Evolutionary conservation across 1,140 invertebrate genomes (phyloP), one percentile per base, ranked within the genome.

Genomic region (Carcinoscorpius rotundicauda): DNA sequence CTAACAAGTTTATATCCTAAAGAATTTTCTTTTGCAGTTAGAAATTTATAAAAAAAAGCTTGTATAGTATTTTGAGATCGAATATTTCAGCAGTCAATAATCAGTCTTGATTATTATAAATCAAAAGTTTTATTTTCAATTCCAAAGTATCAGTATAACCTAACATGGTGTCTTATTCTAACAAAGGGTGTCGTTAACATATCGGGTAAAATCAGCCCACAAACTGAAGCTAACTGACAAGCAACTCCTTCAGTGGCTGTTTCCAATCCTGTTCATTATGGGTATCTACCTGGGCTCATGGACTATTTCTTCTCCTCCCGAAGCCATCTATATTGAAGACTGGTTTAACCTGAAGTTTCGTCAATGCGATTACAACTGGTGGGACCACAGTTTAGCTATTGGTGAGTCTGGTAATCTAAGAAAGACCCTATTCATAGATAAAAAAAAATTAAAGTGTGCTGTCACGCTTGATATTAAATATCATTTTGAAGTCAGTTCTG

Each of bases 191-290:
- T 95, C 91, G 0, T 78, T 94, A 57, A 95, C 92, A 10, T 95
- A 94, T 78, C 84, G 91, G n/a, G 90, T 94, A 0, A 93, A 94
- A 75, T 92, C 89, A 50, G 89, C 91, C 0, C 91, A 94, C 71
- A 93, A 93, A 76, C 84, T 95, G 11, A 93, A 93, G 72, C 78
- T 96, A 49, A 93, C 91, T 3, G 93, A 96, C 77, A 91, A 90
- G 73, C 89, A 88, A 72, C 75, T 96, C 52, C 74, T 95, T 48
- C 91, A 94, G 72, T 91, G 92, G 87, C 88, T 95, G 83, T 85
- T 91, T 4, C 90, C 91, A 0, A 89, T 94, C 63, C 75, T 94
- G 4, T 77, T 91, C 4, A 86, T 95, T 5, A 90, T 92, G 85
- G 77, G 91, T 8, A 89, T 92, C 52, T 93, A 92, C 75, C 79